phyloP scores from a whole-genome alignment of 2,113 vertebrate genomes.

The Glareola pratincola region DNA sequence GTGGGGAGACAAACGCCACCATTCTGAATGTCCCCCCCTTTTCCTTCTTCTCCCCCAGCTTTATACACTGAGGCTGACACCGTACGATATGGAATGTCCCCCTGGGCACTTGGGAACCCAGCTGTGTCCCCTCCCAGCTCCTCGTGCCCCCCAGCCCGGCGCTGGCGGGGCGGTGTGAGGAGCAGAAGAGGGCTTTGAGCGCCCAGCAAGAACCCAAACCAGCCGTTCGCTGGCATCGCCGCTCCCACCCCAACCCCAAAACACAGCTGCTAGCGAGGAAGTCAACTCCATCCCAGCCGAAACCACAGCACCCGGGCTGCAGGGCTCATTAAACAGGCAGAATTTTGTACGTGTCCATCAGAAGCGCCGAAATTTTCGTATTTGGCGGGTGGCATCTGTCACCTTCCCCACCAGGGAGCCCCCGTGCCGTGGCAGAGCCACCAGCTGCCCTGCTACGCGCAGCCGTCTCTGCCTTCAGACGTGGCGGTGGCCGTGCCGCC shows the following conservation, averaged over 20 bases:
- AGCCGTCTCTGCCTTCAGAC: neutral
- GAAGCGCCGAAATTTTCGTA: fast-evolving
- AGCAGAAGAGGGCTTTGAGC: neutral
- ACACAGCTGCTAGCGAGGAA: neutral
- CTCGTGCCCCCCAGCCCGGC: neutral
- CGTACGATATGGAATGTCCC: neutral
- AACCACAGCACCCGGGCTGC: neutral
- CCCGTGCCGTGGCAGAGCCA: fast-evolving
- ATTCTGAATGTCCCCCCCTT: neutral
- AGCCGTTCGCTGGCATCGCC: neutral
- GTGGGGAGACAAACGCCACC: neutral
- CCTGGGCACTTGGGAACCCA: neutral
- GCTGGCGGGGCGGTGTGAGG: neutral
- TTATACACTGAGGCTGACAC: neutral
- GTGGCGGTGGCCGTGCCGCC: fast-evolving
- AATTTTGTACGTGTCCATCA: neutral
- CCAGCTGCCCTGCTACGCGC: neutral
- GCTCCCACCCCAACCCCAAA: neutral
- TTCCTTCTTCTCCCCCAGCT: neutral
- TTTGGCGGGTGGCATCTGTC: neutral
- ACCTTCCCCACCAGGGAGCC: neutral
- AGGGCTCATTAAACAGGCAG: neutral
- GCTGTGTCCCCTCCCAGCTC: neutral
- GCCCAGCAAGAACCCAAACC: neutral
- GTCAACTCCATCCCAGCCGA: neutral